Base-by-base conservation (phyloP, 1,140 invertebrate species). In the Pachypsylla venusta region DNA sequence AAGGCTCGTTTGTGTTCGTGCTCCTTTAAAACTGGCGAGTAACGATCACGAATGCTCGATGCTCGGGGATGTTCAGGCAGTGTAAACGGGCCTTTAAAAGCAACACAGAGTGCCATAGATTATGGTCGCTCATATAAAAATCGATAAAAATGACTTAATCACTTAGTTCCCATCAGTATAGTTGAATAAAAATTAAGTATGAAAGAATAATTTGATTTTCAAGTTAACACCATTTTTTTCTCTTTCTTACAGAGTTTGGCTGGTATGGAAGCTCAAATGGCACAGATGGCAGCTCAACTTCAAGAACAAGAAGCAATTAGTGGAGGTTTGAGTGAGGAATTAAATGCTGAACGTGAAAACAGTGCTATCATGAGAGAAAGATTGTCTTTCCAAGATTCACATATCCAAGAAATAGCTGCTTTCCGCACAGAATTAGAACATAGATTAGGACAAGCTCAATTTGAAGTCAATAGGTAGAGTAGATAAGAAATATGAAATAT, bases 251-350 rank as follows among this genome's bases (percentile, higher is more conserved):
- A 66, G 65, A 54, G 30, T 1, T 40, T 64, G 16, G 60, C 56
- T 14, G 56, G 55, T 10, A 53, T 64, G 54, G 64, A 65, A 59
- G 57, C 48, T 5, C 65, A 66, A 40, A 27, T 64, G 27, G 25
- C 27, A 19, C 60, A 63, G 39, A 55, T 60, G n/a, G 53, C 28
- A 4, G 48, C 2, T 56, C 63, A 64, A 60, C 39, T 64, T 7
- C 63, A 64, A 35, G 62, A 63, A 42, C 59, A 57, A 25, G 63
- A 64, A 48, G 60, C 60, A 5, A 28, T 30, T 16, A 57, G 5
- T 5, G 26, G 27, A 70, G 78, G 61, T 60, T 73, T 78, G 57
- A 75, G 76, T 61, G 72, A 69, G 26, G 78, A 81, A 61, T 60
- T 76, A 25, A 71, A 71, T 54, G 62, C 30, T 39, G 62, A 57